Base-by-base conservation (phyloP, 2,888 invertebrate species). In the Euplagia quadripunctaria region DNA sequence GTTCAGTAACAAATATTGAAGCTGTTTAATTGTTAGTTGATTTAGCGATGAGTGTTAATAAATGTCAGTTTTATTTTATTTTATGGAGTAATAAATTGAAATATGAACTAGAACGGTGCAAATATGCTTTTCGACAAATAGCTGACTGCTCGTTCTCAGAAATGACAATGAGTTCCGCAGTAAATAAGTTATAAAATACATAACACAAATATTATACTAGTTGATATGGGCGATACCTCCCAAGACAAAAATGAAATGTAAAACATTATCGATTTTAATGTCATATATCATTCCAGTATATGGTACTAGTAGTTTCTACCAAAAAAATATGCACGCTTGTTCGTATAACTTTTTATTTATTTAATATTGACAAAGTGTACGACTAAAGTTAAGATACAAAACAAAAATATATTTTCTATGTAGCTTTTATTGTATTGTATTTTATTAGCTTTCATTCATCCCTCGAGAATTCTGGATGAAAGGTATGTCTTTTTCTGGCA, bases 51-150 rank as follows among this genome's bases (percentile, higher is more conserved):
- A 77, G 55, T 79, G 69, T 76, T 31, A 70, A 72, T 71, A 75
- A 75, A 77, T 76, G 72, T 75, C 78, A 79, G 74, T 73, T 17
- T 69, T n/a, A n/a, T n/a, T 79, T 73, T 58, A 14, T 61, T 76
- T 69, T 63, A 73, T 78, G 64, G 73, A 79, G 74, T 80, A 64
- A 67, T 74, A 43, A 81, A 84, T 85, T 81, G 82, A 80, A 82
- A 71, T 74, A 77, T 52, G 64, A 81, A 85, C 76, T 83, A 83
- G 85, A 84, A 79, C 85, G 85, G 74, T 85, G 65, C 79, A 77
- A 83, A 78, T 78, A 77, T 78, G 12, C 52, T 75, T 42, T 71
- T 74, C 73, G 52, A 68, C 64, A 74, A 80, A 72, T 31, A 31
- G 61, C 61, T 31, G 31, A 81, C 69, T 81, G 52, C 76, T 82